Percentiles rank a stretch among this genome's conserved stretches.
phyloP scores from a whole-genome alignment of 2,888 invertebrate genomes.

The Lasioglossum marginatum region DNA sequence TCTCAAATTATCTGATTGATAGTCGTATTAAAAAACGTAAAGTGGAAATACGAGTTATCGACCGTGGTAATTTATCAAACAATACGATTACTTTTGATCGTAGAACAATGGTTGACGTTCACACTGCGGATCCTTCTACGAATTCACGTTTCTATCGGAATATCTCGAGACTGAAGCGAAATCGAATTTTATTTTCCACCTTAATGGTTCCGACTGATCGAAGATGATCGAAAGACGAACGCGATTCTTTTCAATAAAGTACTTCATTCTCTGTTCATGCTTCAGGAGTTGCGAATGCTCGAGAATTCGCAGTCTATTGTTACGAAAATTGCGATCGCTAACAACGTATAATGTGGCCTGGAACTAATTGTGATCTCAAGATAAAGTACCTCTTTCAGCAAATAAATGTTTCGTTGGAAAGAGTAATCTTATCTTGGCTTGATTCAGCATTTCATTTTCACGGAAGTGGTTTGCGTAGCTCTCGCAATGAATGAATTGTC shows the following conservation, averaged over 20 bases:
- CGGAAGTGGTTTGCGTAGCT: background rate
- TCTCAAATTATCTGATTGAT: background rate
- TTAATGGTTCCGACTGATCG: background rate
- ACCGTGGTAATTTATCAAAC: no score
- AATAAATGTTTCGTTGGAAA: background rate
- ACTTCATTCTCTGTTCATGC: background rate
- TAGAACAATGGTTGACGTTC: background rate
- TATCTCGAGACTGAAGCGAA: background rate
- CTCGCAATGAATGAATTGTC: background rate
- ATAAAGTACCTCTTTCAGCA: background rate
- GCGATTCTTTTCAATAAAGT: background rate
- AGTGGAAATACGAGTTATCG: background rate
- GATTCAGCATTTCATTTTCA: background rate
- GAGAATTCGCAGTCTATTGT: background rate
- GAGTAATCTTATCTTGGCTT: background rate
- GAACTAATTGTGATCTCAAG: background rate
- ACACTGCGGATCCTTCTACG: background rate
- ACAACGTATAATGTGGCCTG: no score
- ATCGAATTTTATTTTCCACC: slow-evolving; percentile 2
- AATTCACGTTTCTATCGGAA: background rate
- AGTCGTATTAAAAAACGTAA: background rate
- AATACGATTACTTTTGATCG: background rate
- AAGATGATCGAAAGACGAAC: background rate
- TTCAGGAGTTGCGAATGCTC: no score
- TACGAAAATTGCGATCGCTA: background rate